Base-by-base conservation (phyloP, 2,113 vertebrate species). In the Capreolus pygargus region DNA sequence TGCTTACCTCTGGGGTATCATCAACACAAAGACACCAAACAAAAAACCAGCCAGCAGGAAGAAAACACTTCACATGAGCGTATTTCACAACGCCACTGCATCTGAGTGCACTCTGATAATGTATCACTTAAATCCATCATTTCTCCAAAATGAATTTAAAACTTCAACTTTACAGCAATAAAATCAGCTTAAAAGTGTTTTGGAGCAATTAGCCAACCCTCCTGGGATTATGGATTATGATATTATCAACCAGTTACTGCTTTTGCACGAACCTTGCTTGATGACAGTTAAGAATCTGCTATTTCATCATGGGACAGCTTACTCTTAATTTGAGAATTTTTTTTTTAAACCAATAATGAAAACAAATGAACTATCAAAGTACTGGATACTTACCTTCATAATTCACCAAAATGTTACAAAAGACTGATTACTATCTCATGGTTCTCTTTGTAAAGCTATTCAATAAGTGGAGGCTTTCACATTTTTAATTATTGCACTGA, bases 131-230 rank as follows among this genome's bases (percentile, higher is more conserved):
- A 91, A 76, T 70, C 58, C 61, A 91, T 13, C 45, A 4, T 83
- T 93, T 92, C 94, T 60, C 52, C 86, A 88, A 93, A 94, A 61
- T 95, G 6, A 92, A 97, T 70, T 94, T 81, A 96, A 96, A 92
- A 81, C 14, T 67, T 60, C 45, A 84, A 91, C 2, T 58, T 61
- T 79, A 39, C 93, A 92, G 47, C 79, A 94, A 78, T 60, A 81
- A 84, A 97, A 52, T 92, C 57, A 90, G 30, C 39, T 67, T 95
- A 85, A 64, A 12, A 91, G 54, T 11, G 64, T 84, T 94, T 67
- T 11, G 21, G 4, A 28, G 10, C 15, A 94, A 95, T 76, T 96
- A 91, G 90, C 27, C 67, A 79, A 84, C 15, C 81, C 55, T 81
- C 54, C 21, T 76, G n/a, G 61, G 36, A n/a, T 94, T 81, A 92